Percentiles rank a stretch among this genome's conserved stretches.
Evolutionary conservation across 2,888 invertebrate genomes (phyloP).

Genomic region (Osmoderma eremita): DNA sequence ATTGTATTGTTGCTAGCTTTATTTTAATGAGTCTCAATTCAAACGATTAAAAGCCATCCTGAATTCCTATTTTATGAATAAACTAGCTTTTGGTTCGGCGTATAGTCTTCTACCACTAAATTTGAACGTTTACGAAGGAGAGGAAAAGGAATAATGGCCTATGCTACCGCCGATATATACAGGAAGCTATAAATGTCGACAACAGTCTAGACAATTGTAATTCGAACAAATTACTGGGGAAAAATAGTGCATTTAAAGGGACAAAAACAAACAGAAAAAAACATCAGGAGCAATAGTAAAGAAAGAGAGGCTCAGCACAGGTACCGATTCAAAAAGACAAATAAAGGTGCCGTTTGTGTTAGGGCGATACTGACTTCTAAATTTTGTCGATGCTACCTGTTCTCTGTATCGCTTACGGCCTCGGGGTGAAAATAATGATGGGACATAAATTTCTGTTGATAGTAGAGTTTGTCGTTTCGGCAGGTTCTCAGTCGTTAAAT

Average conservation of each 20-base stretch:
- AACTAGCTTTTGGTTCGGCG: not conserved
- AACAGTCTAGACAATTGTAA: slow-evolving; percentile 30
- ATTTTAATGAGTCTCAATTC: not conserved
- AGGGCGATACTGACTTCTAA: slow-evolving; percentile 5
- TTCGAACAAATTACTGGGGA: slow-evolving; percentile 24
- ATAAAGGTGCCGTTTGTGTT: slow-evolving; percentile 21
- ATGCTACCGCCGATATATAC: not conserved
- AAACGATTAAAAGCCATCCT: not conserved
- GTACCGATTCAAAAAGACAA: slow-evolving; percentile 2
- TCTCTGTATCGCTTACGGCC: not conserved
- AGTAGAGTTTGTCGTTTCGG: not conserved
- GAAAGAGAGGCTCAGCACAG: slow-evolving; percentile 4
- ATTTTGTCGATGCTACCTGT: slow-evolving; percentile 19
- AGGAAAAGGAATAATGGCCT: slow-evolving; percentile 3
- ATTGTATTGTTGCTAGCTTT: not conserved
- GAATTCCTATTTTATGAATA: slow-evolving; percentile 19
- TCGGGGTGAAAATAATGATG: too few relatives aligned
- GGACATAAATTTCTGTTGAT: too few relatives aligned
- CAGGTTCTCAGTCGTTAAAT: not conserved
- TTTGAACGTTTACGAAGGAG: too few relatives aligned
- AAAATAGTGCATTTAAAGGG: slow-evolving; percentile 1
- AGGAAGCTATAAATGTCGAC: slow-evolving; percentile 25
- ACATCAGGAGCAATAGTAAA: not conserved
- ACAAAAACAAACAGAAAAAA: slow-evolving; percentile 3
- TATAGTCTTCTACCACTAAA: not conserved